Evolutionary conservation across 2,113 vertebrate genomes (phyloP), one percentile per base, ranked within the genome.

Genomic region (Corvus moneduloides): DNA sequence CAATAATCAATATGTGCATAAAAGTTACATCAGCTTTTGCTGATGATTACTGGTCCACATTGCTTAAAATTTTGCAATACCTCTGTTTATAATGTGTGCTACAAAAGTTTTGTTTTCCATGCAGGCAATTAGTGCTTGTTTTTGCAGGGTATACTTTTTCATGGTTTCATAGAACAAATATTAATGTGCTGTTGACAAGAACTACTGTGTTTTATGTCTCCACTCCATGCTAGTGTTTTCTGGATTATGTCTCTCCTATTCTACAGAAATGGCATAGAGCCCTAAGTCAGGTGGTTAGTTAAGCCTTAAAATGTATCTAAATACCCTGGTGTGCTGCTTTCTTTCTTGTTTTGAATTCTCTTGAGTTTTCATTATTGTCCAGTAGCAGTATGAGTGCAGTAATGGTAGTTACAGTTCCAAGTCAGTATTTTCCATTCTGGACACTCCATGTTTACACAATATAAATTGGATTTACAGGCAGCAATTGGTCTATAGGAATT

Each of bases 81-180:
- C 82, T 96, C 90, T 76, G 77, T 96, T 98, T 87, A 74, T 90
- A 96, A 92, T 58, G 80, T 91, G 64, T 4, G 64, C 75, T 94
- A 79, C 58, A 71, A 16, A 41, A 69, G 44, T 94, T 93, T 93
- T 79, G 58, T 93, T 37, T 94, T 77, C 84, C 62, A 5, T 74
- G 73, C 95, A 97, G 95, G 93, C 89, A 84, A 46, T 92, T 91
- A 90, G 89, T 93, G 73, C 76, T 93, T 91, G 83, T 94, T 96
- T 96, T 96, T 96, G 95, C 97, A 91, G 92, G 95, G 94, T 94
- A 94, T 93, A 44, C 79, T 88, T 89, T 64, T 90, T 49, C 72
- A 90, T 82, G 23, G 51, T 84, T 96, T 73, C 64, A 10, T 89
- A 94, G 90, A 88, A 72, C 73, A 93, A 84, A 91, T 82, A 39